Conservation (phyloP, 2,797 vertebrate genomes). For the Sciurus carolinensis region DNA sequence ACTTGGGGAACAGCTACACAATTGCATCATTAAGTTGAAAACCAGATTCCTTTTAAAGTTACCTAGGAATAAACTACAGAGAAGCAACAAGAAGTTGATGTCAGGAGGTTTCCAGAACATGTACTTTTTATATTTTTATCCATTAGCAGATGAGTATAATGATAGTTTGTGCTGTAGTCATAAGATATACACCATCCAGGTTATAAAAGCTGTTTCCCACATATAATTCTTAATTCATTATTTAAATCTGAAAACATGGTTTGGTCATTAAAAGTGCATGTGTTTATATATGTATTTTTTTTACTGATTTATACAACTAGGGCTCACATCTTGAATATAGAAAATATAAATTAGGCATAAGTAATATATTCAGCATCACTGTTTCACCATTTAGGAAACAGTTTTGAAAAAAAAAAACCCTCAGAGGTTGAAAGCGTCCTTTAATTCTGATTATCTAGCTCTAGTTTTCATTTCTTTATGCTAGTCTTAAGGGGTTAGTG, state of each 20-base stretch:
- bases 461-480: background rate
- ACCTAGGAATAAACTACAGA: constrained; percentile 74
- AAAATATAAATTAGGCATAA: constrained; percentile 65
- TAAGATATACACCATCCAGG: constrained; percentile 79
- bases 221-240: constrained; percentile 81
- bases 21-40: constrained; percentile 77
- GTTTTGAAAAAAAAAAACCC: background rate
- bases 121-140: constrained; percentile 75
- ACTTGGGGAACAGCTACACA: background rate
- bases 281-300: constrained; percentile 57
- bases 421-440: background rate
- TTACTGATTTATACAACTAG: constrained; percentile 61
- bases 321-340: constrained; percentile 69
- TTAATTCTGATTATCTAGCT: background rate
- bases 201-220: constrained; percentile 79
- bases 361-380: constrained; percentile 51
- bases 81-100: constrained; percentile 77
- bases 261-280: constrained; percentile 75
- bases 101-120: constrained; percentile 62
- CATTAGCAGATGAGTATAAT: constrained; percentile 83
- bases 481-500: constrained; percentile 48
- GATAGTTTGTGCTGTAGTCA: constrained; percentile 80
- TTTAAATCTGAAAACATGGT: constrained; percentile 74
- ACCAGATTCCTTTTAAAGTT: constrained; percentile 76
- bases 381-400: constrained; percentile 64